phyloP scores from a whole-genome alignment of 1,140 invertebrate genomes.

The Aphidius ervi region DNA sequence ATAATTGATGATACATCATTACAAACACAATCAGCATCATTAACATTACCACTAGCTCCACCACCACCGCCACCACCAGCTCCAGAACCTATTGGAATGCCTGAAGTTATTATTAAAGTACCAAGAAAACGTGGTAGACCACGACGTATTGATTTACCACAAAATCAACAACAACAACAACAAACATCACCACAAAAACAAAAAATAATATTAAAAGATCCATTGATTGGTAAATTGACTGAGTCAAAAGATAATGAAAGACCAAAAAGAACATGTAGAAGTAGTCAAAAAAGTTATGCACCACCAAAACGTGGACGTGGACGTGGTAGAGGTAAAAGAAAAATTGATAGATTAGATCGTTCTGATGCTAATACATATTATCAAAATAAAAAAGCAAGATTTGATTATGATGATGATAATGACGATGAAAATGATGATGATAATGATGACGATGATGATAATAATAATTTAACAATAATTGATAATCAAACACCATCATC shows the following conservation, averaged over 20 bases:
- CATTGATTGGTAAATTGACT: conserved; percentile 17
- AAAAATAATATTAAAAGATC: conserved; percentile 39
- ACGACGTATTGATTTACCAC: conserved; percentile 35
- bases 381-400: conserved; percentile 39
- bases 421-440: conserved; percentile 28
- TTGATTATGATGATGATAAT: conserved; percentile 21
- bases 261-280: conserved; percentile 46
- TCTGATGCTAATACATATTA: conserved; percentile 27
- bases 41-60: no score
- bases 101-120: conserved; percentile 7
- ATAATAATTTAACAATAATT: conserved; percentile 18
- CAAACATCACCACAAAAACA: conserved; percentile 29
- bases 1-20: conserved; percentile 49
- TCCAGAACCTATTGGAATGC: no score
- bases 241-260: conserved; percentile 43
- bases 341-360: conserved; percentile 32
- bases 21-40: conserved; percentile 29
- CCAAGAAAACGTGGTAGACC: conserved; percentile 49
- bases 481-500: conserved; percentile 12
- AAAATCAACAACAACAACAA: conserved; percentile 15
- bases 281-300: conserved; percentile 50
- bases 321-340: conserved; percentile 48
- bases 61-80: no score
- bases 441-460: conserved; percentile 39
- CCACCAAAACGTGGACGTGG: conserved; percentile 48